phyloP scores from a whole-genome alignment of 2,888 invertebrate species.

The Pemphredon lugubris region DNA sequence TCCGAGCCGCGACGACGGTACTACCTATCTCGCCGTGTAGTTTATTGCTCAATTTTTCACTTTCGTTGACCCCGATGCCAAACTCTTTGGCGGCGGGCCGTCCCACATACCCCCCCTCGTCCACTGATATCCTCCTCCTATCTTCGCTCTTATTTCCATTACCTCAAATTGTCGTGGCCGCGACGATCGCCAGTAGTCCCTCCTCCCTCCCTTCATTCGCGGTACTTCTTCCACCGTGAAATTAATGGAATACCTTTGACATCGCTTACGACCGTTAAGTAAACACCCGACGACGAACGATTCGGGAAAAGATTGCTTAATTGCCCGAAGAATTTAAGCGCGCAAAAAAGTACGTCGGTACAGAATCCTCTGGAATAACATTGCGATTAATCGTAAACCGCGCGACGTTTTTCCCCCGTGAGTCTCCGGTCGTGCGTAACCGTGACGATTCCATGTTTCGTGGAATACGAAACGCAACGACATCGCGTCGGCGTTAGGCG shows the following conservation, averaged over 20 bases:
- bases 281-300: no score
- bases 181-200: constrained; percentile 33
- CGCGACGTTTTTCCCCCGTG: no score
- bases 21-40: constrained; percentile 29
- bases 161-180: constrained; percentile 21
- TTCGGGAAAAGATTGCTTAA: no score
- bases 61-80: constrained; percentile 36
- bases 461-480: no score
- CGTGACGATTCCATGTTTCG: no score
- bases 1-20: background rate
- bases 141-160: constrained; percentile 16
- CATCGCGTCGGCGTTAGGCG: no score
- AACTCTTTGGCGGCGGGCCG: constrained; percentile 19
- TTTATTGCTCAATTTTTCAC: constrained; percentile 35
- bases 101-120: constrained; percentile 11
- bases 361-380: no score
- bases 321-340: no score
- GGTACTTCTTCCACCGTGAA: background rate
- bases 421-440: no score
- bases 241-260: background rate
- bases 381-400: no score
- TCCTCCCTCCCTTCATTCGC: background rate
- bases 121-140: constrained; percentile 24
- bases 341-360: no score
- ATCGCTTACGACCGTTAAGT: no score